Conservation (phyloP, 1,140 invertebrate genomes). For the Nomia melanderi region DNA sequence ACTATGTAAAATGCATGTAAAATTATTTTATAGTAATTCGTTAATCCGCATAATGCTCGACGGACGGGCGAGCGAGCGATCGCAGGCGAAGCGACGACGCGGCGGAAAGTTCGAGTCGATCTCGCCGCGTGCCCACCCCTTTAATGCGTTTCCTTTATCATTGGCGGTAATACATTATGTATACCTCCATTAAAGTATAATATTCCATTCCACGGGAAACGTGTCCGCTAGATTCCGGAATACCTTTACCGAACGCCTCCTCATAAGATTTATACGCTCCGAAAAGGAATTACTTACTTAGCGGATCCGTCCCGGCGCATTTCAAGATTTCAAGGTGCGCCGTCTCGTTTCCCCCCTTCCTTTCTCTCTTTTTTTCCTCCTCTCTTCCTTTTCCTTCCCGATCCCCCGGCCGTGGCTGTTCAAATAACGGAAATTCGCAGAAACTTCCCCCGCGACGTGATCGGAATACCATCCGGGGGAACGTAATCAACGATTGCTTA, state of each 20-base stretch:
- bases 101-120: conserved; percentile 52
- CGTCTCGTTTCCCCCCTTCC: not conserved
- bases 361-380: not conserved
- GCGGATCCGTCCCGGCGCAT: conserved; percentile 19
- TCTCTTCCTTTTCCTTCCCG: too few species aligned
- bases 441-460: conserved; percentile 2
- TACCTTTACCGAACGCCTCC: conserved; percentile 24
- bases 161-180: conserved; percentile 54
- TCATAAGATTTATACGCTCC: conserved; percentile 37
- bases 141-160: conserved; percentile 55
- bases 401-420: not conserved
- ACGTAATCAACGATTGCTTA: conserved; percentile 35
- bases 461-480: conserved; percentile 4
- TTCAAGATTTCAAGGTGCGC: not conserved
- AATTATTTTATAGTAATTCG: conserved; percentile 27
- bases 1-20: conserved; percentile 23
- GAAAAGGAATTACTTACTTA: conserved; percentile 49
- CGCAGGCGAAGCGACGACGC: conserved; percentile 20
- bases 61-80: conserved; percentile 21
- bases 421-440: conserved; percentile 7
- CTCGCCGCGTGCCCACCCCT: conserved; percentile 20
- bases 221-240: conserved; percentile 26
- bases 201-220: conserved; percentile 31
- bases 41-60: conserved; percentile 53
- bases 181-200: conserved; percentile 55